Percentiles rank a stretch among this genome's conserved stretches.
phyloP scores from a whole-genome alignment of 1,140 invertebrate genomes.

The Lysiphlebus fabarum region DNA sequence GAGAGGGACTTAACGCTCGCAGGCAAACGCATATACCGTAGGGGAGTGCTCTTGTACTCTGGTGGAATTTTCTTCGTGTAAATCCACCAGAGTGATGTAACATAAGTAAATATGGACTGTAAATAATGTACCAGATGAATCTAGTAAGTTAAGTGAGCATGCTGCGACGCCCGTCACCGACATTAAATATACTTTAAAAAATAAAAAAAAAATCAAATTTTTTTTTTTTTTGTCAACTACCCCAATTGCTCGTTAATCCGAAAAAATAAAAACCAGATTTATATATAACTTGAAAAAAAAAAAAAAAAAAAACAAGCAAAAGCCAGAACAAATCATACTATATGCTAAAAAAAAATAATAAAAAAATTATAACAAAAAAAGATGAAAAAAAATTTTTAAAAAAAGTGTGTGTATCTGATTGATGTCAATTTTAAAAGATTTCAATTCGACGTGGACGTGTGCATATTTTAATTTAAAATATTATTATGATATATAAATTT shows the following conservation, averaged over 20 bases:
- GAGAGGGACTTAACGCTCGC: conserved; percentile 24
- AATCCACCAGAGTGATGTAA: conserved; percentile 52
- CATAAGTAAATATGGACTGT: conserved; percentile 57
- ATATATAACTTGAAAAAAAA: too few species aligned
- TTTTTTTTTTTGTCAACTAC: conserved; percentile 15
- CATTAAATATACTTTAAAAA: conserved; percentile 2
- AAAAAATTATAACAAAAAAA: too few species aligned
- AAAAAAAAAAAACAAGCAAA: not conserved
- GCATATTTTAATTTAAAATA: too few species aligned
- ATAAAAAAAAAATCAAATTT: not conserved
- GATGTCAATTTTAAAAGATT: conserved; percentile 6
- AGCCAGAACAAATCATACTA: not conserved
- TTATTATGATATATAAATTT: too few species aligned
- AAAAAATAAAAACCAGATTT: conserved; percentile 12
- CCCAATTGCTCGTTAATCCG: conserved; percentile 13
- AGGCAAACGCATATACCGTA: conserved; percentile 30
- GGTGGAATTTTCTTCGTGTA: conserved; percentile 44
- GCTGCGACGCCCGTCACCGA: conserved; percentile 38
- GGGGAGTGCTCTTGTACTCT: conserved; percentile 39
- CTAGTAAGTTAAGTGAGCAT: conserved; percentile 53
- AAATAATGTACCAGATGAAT: conserved; percentile 56
- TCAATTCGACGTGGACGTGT: conserved; percentile 4
- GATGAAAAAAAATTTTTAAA: not conserved
- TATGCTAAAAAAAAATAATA: too few species aligned
- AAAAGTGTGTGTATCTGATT: not conserved